Base-by-base conservation (phyloP, 2,797 vertebrate species). In the Malurus leucopterus region DNA sequence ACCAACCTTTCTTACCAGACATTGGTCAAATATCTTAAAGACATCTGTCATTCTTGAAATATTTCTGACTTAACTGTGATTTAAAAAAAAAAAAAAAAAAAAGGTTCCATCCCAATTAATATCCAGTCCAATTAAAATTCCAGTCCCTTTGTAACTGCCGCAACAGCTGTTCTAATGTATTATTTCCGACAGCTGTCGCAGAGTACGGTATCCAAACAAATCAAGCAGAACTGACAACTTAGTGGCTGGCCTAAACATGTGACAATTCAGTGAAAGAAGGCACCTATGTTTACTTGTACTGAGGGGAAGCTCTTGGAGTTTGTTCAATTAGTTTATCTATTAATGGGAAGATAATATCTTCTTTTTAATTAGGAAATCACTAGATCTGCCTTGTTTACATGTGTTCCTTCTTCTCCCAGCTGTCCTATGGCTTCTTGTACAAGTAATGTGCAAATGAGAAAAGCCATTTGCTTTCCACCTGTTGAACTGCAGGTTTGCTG, bases 141-240 rank as follows among this genome's bases (percentile, higher is more conserved):
- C 81, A 76, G 59, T 80, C 75, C 79, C 62, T 94, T 95, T 92
- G 79, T 96, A 96, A 93, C 95, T 97, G 94, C 90, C 94, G 93
- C 85, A 97, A 96, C 98, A 98, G 98, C 97, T 97, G 97, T 96
- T 97, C 83, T 95, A 94, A 96, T 96, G 93, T 92, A 95, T 97
- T 96, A 92, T 97, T 96, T 98, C 95, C 53, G 87, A 98, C 98
- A 98, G 97, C 98, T 98, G 98, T 97, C 80, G 4, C 80, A 81
- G 84, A 96, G 91, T 96, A 96, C 95, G 92, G 90, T 97, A 95
- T 96, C 94, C 92, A 96, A 93, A 94, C 89, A 96, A 95, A 95
- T 93, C 94, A 96, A 94, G 95, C 95, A 97, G 93, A 97, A 96
- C 96, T 96, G 95, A 96, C 72, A 91, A 70, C 73, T 81, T 68